Base-by-base conservation (phyloP, 1,140 invertebrate genomes). In the Paraescarpia echinospica region DNA sequence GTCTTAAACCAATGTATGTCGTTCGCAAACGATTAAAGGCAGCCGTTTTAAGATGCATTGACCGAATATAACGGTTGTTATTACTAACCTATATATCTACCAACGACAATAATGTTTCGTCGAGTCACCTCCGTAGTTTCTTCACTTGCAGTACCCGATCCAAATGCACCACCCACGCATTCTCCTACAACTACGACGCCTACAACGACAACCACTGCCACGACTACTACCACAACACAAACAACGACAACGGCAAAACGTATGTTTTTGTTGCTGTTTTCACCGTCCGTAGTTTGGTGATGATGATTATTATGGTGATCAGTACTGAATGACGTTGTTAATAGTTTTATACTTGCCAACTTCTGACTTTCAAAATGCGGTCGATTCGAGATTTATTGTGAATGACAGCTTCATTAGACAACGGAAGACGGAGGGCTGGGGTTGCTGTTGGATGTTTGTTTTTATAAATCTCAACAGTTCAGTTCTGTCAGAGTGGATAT, bases 91-190 rank as follows among this genome's bases (percentile, higher is more conserved):
- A 9, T 9, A 51, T 51, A 18, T 51, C 8, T 51, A 51, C 18
- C 18, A 51, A 51, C 18, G 48, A 51, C 48, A 9, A 9, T 51
- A 51, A 51, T 51, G 48, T 18, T 51, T 27, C 27, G 59, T 77
- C 59, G 59, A 22, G 22, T 77, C 27, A 77, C 59, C 14, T 77
- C 59, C 59, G 59, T 77, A 18, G 9, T 77, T 18, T 77, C 2
- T 77, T 27, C 59, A 27, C 0, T 77, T 77, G 27, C 59, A 77
- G 59, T 77, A 31, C 59, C 18, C 59, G 59, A 77, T 27, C 14
- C 22, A 41, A 90, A 90, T 41, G 35, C 90, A 12, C 89, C 89
- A 90, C 33, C 33, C 89, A 90, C 89, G n/a, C n/a, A n/a, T n/a
- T n/a, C n/a, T 34, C 34, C 89, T 89, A 89, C 89, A 89, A 89